These are phyloP conservation scores for Heteractis magnifica DNA, from an alignment of 92 coral and sea anemone genomes.

Conservation along the genomic window DNA sequence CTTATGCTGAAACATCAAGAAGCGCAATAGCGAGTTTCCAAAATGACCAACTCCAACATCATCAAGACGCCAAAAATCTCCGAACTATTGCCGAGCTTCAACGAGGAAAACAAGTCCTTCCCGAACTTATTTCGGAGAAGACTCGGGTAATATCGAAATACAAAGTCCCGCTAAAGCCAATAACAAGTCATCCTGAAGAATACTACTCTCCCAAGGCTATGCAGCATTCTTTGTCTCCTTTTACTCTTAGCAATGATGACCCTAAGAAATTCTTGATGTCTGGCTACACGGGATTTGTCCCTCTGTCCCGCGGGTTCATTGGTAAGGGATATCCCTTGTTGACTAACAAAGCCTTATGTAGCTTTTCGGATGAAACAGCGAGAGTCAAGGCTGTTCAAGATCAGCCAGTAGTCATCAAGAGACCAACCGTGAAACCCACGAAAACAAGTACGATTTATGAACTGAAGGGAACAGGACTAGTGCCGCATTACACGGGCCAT, in stretches of 20 bases:
- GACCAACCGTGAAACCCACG: slow-evolving; percentile 62
- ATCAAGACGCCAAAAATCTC: slow-evolving; percentile 68
- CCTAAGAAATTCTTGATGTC: slow-evolving; percentile 91
- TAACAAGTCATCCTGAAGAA: slow-evolving; percentile 60
- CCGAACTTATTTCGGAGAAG: slow-evolving; percentile 55
- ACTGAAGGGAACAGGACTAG: slow-evolving; percentile 71
- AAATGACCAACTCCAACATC: slow-evolving; percentile 66
- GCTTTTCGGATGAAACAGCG: slow-evolving; percentile 78
- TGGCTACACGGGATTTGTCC: slow-evolving; percentile 98
- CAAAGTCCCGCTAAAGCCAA: slow-evolving; percentile 74
- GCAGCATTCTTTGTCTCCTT: slow-evolving; percentile 94
- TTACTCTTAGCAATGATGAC: slow-evolving; percentile 77
- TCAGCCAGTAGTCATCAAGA: slow-evolving; percentile 74
- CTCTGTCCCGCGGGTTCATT: slow-evolving; percentile 84
- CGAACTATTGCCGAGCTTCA: slow-evolving; percentile 83
- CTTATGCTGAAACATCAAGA: slow-evolving; percentile 89
- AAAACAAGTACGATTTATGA: slow-evolving; percentile 84
- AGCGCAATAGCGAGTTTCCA: slow-evolving; percentile 94
- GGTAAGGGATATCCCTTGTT: slow-evolving; percentile 87
- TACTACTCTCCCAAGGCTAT: slow-evolving; percentile 70
- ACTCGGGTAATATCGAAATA: slow-evolving; percentile 68
- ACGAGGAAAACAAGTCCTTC: slow-evolving; percentile 68
- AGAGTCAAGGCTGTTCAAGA: slow-evolving; percentile 64
- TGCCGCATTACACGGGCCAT: slow-evolving; percentile 97
- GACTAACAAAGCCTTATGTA: slow-evolving; percentile 88